Base-by-base conservation (phyloP, 2,113 vertebrate genomes). In the Saguinus midas region DNA sequence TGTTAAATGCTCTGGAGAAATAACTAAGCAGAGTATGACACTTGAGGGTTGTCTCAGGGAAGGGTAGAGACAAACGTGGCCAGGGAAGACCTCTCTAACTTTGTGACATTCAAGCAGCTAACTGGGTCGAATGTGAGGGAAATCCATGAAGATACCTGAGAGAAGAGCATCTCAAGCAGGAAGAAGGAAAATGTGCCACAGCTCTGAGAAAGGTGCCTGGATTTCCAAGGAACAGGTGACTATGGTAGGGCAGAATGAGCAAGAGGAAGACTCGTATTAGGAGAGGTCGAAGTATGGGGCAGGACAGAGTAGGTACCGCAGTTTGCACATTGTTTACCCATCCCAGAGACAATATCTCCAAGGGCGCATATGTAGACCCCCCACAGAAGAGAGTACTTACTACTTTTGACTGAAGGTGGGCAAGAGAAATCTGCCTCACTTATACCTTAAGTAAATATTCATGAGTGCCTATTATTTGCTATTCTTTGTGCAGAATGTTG, bases 211-310 rank as follows among this genome's bases (percentile, higher is more conserved):
- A 58, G 8, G 25, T 57, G 37, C 13, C 1, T 25, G 8, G 52
- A 12, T 70, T 20, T 45, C 48, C 55, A 32, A 35, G 25, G 61
- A 85, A 2, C 6, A 50, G 43, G 27, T 2, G 6, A 21, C 3
- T 9, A 1, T 35, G 18, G 48, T 40, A 7, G 43, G 64, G 40
- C 18, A 35, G 4, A 45, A 8, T 6, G 32, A 25, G 35, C 0
- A 0, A 1, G 16, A 27, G 1, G 18, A 16, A 50, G 73, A 6
- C 14, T 25, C 0, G 0, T 2, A 5, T 10, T 1, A 23, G n/a
- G 58, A 9, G 29, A n/a, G 50, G 27, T 40, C 3, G 5, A 0
- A 25, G 20, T 32, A 35, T 12, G 6, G 16, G 29, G 17, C 50
- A 40, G 27, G 40, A 10, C 2, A 1, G n/a, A 48, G 2, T 7